A percentile compares a stretch with the other conserved stretches of the same genome.
Conservation (phyloP, 2,888 invertebrate species). For the Ephialtes manifestator region DNA sequence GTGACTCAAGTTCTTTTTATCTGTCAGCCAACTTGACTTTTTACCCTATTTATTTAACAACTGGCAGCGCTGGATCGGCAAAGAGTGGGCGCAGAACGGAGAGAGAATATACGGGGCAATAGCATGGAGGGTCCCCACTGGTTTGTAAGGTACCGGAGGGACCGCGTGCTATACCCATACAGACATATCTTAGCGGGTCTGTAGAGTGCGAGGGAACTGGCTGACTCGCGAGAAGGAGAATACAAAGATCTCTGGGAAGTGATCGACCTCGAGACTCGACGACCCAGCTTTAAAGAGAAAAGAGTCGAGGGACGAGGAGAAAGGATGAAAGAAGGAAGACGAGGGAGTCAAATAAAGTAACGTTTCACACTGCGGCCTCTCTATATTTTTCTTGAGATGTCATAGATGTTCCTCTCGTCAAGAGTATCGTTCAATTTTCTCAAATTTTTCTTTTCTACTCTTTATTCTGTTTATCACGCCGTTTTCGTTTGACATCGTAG, state of each 20-base stretch:
- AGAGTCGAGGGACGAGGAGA: background rate
- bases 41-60: background rate
- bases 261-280: slow-evolving; percentile 52
- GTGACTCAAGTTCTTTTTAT: background rate
- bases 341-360: slow-evolving; percentile 32
- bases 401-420: background rate
- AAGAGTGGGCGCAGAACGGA: background rate
- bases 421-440: slow-evolving; percentile 7
- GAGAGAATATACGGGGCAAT: background rate
- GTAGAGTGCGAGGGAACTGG: slow-evolving; percentile 23
- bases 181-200: slow-evolving; percentile 1
- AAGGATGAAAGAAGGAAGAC: background rate
- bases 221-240: slow-evolving; percentile 22
- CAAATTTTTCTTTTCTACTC: background rate
- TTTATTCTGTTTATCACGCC: background rate
- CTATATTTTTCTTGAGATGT: background rate
- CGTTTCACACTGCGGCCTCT: slow-evolving; percentile 28
- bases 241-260: slow-evolving; percentile 52
- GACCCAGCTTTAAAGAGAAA: slow-evolving; percentile 36
- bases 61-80: slow-evolving; percentile 6
- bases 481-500: background rate
- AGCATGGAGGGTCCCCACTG: slow-evolving; percentile 22
- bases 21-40: background rate
- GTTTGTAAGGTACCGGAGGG: slow-evolving; percentile 32
- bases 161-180: slow-evolving; percentile 1